Conservation (phyloP, 2,797 vertebrate species). For the Microctenopoma steveboyesi region DNA sequence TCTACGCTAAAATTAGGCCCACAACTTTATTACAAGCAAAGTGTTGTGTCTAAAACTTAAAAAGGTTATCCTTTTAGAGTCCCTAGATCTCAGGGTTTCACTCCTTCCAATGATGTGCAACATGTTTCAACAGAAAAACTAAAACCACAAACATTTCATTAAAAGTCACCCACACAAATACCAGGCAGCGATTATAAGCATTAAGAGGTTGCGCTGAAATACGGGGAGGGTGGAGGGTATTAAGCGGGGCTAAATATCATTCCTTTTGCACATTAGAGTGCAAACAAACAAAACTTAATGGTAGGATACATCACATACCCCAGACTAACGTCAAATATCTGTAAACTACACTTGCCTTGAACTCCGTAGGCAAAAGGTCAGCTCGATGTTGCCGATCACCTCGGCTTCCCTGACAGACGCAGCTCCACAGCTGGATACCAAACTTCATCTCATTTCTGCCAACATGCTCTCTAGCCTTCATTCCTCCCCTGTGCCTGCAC, state of each 20-base stretch:
- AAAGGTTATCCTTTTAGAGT: conserved; percentile 5
- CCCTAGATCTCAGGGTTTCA: conserved; percentile 14
- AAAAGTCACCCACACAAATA: conserved; percentile 51
- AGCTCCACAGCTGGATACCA: conserved; percentile 43
- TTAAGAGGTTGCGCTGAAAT: conserved; percentile 54
- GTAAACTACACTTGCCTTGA: neutral
- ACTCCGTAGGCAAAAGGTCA: conserved; percentile 15
- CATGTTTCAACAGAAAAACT: conserved; percentile 46
- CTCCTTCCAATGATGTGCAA: conserved; percentile 25
- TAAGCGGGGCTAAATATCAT: conserved; percentile 54
- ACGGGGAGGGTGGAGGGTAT: conserved; percentile 27
- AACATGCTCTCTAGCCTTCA: neutral
- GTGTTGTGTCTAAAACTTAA: conserved; percentile 2
- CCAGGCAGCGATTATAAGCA: conserved; percentile 62
- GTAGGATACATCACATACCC: conserved; percentile 4
- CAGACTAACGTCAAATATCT: neutral
- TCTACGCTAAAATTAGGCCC: neutral
- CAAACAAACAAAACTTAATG: conserved; percentile 34
- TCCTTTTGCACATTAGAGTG: conserved; percentile 55
- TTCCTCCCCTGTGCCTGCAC: neutral
- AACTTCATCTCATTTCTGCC: conserved; percentile 19
- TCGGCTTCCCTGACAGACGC: conserved; percentile 39
- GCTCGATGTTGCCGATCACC: conserved; percentile 60
- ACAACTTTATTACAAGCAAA: conserved; percentile 10
- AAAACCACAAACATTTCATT: conserved; percentile 21